Evolutionary conservation across 2,113 vertebrate genomes (phyloP).

Genomic region (Gallinago media): DNA sequence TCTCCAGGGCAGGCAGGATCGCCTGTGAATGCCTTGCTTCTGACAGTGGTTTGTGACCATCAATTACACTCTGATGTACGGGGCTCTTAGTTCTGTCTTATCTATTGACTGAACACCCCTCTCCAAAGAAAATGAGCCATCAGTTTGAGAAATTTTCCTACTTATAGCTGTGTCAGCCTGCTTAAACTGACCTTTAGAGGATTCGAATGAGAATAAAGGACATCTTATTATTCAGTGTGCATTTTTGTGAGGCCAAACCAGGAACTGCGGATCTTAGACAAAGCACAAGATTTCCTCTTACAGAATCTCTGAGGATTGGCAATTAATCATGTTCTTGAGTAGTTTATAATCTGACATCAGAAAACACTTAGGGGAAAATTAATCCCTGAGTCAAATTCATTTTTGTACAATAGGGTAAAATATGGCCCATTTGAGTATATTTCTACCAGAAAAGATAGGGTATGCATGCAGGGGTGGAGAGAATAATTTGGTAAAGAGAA

Average conservation of each 20-base stretch:
- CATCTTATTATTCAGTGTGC: background rate
- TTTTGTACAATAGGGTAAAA: background rate
- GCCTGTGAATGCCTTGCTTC: background rate
- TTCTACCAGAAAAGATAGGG: background rate
- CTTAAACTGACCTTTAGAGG: conserved; percentile 50
- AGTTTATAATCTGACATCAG: background rate
- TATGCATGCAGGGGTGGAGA: background rate
- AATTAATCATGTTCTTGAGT: background rate
- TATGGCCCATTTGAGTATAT: background rate
- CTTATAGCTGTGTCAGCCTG: conserved; percentile 33
- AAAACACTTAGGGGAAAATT: background rate
- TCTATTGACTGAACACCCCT: conserved; percentile 43
- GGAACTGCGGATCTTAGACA: background rate
- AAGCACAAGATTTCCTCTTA: background rate
- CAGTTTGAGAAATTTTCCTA: conserved; percentile 47
- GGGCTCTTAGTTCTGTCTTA: background rate
- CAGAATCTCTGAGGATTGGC: background rate
- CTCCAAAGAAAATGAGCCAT: conserved; percentile 34
- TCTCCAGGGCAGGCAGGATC: background rate
- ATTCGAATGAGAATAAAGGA: background rate
- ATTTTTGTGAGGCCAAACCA: background rate
- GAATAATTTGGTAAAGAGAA: background rate
- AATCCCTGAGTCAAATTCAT: background rate
- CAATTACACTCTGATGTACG: background rate
- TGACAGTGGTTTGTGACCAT: background rate